Conservation (phyloP, 2,888 invertebrate genomes). For the Drosophila acutilabella region DNA sequence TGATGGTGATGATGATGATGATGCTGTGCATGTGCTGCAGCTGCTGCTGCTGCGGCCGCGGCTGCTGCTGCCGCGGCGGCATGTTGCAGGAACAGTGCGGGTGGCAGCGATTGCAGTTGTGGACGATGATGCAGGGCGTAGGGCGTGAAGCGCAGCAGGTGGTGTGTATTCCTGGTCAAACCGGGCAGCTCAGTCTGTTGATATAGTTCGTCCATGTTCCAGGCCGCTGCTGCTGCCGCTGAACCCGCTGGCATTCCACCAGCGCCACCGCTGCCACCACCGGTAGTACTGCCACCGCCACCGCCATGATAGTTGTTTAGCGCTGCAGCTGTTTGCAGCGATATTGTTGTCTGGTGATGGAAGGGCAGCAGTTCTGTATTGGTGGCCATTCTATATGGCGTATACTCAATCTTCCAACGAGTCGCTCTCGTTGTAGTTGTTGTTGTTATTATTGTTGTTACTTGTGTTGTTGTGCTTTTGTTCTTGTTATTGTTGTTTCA, state of each 20-base stretch:
- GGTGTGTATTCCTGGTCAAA: constrained; percentile 83
- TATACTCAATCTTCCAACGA: constrained; percentile 16
- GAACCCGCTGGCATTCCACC: constrained; percentile 37
- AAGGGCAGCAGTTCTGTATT: constrained; percentile 84
- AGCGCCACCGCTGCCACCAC: constrained; percentile 45
- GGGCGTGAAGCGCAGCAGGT: constrained; percentile 86
- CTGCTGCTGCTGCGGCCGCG: constrained; percentile 80
- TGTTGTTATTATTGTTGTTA: constrained; percentile 5
- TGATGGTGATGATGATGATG: constrained; percentile 83
- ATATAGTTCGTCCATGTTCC: constrained; percentile 83
- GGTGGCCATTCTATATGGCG: constrained; percentile 76
- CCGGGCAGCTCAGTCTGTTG: constrained; percentile 85
- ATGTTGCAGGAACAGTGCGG: constrained; percentile 82
- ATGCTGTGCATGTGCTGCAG: constrained; percentile 76
- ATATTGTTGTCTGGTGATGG: constrained; percentile 84
- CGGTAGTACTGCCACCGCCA: constrained; percentile 50
- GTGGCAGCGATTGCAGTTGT: constrained; percentile 82
- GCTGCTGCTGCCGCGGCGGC: constrained; percentile 76
- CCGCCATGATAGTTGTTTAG: constrained; percentile 83
- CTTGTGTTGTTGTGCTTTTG: constrained; percentile 9
- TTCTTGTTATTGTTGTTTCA: constrained; percentile 13
- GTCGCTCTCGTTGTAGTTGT: constrained; percentile 3
- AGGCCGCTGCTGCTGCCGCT: constrained; percentile 32
- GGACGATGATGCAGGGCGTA: constrained; percentile 90
- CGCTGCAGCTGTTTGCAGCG: constrained; percentile 83